A percentile compares a stretch with the other conserved stretches of the same genome.
phyloP scores from a whole-genome alignment of 2,113 vertebrate species.

The Callaeas wilsoni region DNA sequence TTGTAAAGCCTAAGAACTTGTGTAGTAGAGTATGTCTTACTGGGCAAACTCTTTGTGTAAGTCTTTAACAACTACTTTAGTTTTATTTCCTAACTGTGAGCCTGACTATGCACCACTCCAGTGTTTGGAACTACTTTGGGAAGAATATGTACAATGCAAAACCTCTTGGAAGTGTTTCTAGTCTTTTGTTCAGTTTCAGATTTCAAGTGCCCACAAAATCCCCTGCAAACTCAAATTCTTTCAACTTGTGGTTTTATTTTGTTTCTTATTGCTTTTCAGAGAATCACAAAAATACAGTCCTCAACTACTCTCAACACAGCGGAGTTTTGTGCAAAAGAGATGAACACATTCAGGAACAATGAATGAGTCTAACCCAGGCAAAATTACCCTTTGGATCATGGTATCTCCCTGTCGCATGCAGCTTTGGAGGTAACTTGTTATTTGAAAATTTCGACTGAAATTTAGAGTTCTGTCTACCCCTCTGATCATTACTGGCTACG shows the following conservation, averaged over 20 bases:
- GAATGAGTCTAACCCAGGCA: not conserved
- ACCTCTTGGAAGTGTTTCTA: not conserved
- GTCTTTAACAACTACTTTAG: not conserved
- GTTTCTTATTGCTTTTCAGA: not conserved
- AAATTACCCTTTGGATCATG: not conserved
- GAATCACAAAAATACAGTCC: not conserved
- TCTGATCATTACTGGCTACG: not conserved
- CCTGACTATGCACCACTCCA: not conserved
- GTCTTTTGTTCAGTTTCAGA: not conserved
- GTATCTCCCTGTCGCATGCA: not conserved
- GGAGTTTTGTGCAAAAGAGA: not conserved
- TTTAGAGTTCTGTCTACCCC: not conserved
- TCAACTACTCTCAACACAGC: not conserved
- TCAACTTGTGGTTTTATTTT: not conserved
- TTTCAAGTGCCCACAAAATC: not conserved
- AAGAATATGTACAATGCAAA: not conserved
- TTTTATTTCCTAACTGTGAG: not conserved
- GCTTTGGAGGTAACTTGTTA: not conserved
- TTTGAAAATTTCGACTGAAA: not conserved
- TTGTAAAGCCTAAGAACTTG: not conserved
- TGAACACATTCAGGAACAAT: not conserved
- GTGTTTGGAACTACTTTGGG: not conserved
- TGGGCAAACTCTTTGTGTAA: not conserved
- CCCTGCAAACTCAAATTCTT: not conserved
- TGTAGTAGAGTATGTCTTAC: not conserved